A percentile compares a stretch with the other conserved stretches of the same genome.
phyloP scores from a whole-genome alignment of 2,113 vertebrate genomes.

The Heterochromis multidens region DNA sequence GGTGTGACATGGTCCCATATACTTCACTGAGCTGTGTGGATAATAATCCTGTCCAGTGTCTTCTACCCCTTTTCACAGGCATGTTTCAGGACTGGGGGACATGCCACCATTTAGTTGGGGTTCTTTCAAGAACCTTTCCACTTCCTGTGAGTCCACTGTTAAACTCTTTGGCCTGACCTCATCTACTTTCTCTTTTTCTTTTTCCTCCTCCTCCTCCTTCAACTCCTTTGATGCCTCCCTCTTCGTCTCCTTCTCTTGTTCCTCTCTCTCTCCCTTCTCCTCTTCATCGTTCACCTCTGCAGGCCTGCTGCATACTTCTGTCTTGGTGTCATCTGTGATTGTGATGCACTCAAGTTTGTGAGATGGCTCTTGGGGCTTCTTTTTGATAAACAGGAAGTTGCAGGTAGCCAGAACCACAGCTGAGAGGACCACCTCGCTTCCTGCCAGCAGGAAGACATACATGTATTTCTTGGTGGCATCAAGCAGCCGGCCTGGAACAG shows the following conservation, averaged over 20 bases:
- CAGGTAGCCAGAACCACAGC: constrained; percentile 83
- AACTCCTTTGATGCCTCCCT: constrained; percentile 46
- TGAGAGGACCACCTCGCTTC: constrained; percentile 83
- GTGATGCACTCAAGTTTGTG: constrained; percentile 76
- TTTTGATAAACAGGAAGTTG: constrained; percentile 85
- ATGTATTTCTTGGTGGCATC: constrained; percentile 85
- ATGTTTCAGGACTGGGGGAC: constrained; percentile 79
- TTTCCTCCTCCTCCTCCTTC: constrained; percentile 66
- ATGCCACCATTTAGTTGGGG: constrained; percentile 75
- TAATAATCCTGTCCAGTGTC: not conserved
- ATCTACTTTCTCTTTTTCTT: constrained; percentile 36
- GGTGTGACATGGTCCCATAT: not conserved
- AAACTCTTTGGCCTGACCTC: constrained; percentile 54
- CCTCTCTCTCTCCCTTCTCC: constrained; percentile 34
- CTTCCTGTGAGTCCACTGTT: constrained; percentile 77
- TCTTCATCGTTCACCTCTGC: not conserved
- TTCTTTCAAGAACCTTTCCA: constrained; percentile 84
- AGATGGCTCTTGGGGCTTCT: constrained; percentile 67
- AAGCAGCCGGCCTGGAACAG: constrained; percentile 82
- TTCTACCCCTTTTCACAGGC: constrained; percentile 71
- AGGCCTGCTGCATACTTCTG: not conserved
- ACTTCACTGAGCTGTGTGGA: not conserved
- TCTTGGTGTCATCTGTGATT: constrained; percentile 3
- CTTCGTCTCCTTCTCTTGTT: constrained; percentile 39
- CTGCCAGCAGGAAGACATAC: constrained; percentile 91